Base-by-base conservation (phyloP, 2,797 vertebrate species). In the Sorex maritimensis region DNA sequence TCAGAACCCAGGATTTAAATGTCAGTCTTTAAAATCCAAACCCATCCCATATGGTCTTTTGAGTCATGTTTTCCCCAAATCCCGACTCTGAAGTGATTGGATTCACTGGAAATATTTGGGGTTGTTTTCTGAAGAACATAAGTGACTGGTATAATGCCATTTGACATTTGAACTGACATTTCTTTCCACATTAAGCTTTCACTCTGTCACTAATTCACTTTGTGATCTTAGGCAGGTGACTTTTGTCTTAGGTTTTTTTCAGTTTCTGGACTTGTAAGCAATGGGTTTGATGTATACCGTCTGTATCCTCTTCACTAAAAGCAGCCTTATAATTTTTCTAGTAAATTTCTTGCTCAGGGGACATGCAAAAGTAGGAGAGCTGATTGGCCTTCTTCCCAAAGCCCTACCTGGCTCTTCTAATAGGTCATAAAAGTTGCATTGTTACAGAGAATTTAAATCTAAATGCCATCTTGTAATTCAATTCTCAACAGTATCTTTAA, bases 181-280 rank as follows among this genome's bases (percentile, higher is more conserved):
- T 13, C 58, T 34, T 68, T 75, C 61, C 44, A 75, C 28, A 6
- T 68, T 55, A 23, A 26, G 38, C 12, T 7, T 93, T 89, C 26
- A 46, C 28, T 88, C 26, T 63, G n/a, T n/a, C 19, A 14, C 34
- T 79, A 30, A 41, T 93, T 71, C n/a, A 41, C 71, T 28, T 1
- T 2, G 15, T 49, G 30, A 87, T 72, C 34, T 81, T 81, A 38
- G 69, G 34, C 14, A 79, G 75, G 63, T 67, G 23, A 71, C 38
- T 89, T 92, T 26, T 80, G 86, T 78, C 77, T 69, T 26, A 93
- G 67, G n/a, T 23, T n/a, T 44, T 75, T 75, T 52, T 75, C 28
- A 2, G 1, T 93, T 82, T 96, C 81, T 67, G 5, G 6, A 85
- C 83, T 87, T 84, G 19, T 30, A 68, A 89, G 61, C 38, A 30